Conservation (phyloP, 2,113 vertebrate genomes). For the Potamarius usumacintae region DNA sequence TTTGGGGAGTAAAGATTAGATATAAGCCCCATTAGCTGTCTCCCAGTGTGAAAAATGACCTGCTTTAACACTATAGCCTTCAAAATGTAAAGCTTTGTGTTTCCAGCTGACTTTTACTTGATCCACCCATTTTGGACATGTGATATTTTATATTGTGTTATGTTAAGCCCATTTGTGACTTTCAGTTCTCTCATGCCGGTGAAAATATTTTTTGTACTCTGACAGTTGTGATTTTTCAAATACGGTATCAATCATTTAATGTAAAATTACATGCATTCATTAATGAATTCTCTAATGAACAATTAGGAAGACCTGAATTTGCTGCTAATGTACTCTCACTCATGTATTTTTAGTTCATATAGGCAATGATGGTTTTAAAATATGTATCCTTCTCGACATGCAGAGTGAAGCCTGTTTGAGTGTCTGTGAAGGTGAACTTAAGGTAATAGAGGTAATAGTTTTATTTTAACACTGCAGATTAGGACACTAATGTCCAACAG, state of each 20-base stretch:
- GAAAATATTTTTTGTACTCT: background rate
- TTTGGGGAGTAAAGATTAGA: constrained; percentile 17
- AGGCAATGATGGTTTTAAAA: background rate
- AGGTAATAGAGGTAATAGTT: background rate
- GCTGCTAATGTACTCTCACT: background rate
- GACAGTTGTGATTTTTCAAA: background rate
- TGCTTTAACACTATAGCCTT: background rate
- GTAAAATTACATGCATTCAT: background rate
- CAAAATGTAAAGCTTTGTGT: constrained; percentile 1
- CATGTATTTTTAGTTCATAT: background rate
- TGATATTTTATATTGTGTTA: background rate
- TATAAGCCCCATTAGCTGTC: constrained; percentile 2
- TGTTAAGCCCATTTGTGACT: constrained; percentile 5
- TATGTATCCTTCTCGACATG: background rate
- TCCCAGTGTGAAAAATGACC: background rate
- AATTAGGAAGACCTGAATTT: background rate
- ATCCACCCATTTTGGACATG: background rate
- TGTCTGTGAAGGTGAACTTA: background rate
- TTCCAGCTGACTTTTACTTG: background rate
- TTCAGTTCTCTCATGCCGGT: background rate
- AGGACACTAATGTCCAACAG: background rate
- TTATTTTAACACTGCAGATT: background rate
- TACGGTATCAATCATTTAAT: background rate
- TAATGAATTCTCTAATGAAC: background rate
- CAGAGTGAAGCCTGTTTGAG: background rate